A percentile compares a stretch with the other conserved stretches of the same genome.
Evolutionary conservation across 2,797 vertebrate genomes (phyloP).

Genomic region (Gorsachius magnificus): DNA sequence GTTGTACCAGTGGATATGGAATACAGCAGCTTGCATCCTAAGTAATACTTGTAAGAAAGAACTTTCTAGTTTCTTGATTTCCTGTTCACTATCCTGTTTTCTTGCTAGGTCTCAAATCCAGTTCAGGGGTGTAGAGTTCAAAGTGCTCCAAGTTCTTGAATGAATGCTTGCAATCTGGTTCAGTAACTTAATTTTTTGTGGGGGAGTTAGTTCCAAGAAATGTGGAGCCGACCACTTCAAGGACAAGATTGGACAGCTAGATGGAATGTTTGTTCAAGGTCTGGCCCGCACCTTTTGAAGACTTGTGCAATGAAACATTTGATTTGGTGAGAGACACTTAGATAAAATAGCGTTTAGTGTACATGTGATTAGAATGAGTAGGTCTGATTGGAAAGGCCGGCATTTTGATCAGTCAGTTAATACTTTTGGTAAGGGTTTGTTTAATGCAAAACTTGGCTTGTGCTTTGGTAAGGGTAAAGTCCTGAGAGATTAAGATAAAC

Average conservation of each 20-base stretch:
- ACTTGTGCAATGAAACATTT: background rate
- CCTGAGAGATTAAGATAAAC: background rate
- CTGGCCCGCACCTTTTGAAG: background rate
- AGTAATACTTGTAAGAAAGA: background rate
- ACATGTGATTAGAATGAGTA: background rate
- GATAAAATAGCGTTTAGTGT: background rate
- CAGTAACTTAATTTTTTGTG: background rate
- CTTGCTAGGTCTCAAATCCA: background rate
- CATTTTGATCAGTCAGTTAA: background rate
- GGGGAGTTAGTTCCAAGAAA: background rate
- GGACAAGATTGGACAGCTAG: background rate
- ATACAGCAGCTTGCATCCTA: background rate
- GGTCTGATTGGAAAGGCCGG: background rate
- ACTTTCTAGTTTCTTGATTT: background rate
- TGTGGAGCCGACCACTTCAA: background rate
- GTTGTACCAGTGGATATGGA: background rate
- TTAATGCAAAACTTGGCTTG: slow-evolving; percentile 15
- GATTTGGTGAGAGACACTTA: background rate
- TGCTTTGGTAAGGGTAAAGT: background rate
- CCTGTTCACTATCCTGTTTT: background rate
- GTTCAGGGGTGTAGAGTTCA: background rate
- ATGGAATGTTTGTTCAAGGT: background rate
- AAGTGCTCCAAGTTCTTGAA: background rate
- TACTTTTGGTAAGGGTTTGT: background rate
- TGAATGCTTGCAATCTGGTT: background rate